Evolutionary conservation across 1,140 invertebrate genomes (phyloP).

Genomic region (Ditylenchus dipsaci): DNA sequence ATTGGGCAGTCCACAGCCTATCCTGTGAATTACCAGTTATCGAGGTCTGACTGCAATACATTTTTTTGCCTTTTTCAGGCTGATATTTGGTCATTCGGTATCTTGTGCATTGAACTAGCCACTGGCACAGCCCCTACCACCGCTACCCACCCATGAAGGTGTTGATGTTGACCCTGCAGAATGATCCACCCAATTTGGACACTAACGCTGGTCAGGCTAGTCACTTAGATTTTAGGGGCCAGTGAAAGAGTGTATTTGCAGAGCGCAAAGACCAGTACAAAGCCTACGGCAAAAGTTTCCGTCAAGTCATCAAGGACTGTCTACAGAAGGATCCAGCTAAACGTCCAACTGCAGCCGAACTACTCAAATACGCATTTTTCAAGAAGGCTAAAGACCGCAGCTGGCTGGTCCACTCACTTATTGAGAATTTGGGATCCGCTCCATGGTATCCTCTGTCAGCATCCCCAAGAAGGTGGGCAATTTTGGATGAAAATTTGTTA

Average conservation of each 20-base stretch:
- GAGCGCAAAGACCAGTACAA: slow-evolving; percentile 97
- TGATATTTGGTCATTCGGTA: slow-evolving; percentile 99
- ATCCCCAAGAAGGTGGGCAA: slow-evolving; percentile 48
- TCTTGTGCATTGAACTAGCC: slow-evolving; percentile 96
- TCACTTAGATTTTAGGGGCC: too few species aligned
- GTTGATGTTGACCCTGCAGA: slow-evolving; percentile 91
- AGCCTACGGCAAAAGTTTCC: slow-evolving; percentile 86
- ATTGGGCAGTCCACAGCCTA: too few species aligned
- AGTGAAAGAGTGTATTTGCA: slow-evolving; percentile 56
- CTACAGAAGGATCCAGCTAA: slow-evolving; percentile 89
- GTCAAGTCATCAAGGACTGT: slow-evolving; percentile 86
- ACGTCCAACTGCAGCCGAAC: slow-evolving; percentile 88
- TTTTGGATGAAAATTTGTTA: too few species aligned
- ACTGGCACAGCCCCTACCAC: slow-evolving; percentile 97
- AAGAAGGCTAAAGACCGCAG: slow-evolving; percentile 97
- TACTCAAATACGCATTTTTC: slow-evolving; percentile 96
- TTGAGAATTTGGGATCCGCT: slow-evolving; percentile 61
- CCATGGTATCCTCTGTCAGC: slow-evolving; percentile 23
- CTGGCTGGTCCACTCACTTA: slow-evolving; percentile 64
- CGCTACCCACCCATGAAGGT: slow-evolving; percentile 95
- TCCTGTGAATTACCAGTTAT: slow-evolving; percentile 69
- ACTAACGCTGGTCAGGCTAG: slow-evolving; percentile 66
- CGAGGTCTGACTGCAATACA: background rate
- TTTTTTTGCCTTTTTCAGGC: slow-evolving; percentile 61
- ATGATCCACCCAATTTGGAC: slow-evolving; percentile 92